Percentiles rank a stretch among this genome's conserved stretches.
Evolutionary conservation across 2,797 vertebrate species (phyloP).

Genomic region (Darevskia mixta): DNA sequence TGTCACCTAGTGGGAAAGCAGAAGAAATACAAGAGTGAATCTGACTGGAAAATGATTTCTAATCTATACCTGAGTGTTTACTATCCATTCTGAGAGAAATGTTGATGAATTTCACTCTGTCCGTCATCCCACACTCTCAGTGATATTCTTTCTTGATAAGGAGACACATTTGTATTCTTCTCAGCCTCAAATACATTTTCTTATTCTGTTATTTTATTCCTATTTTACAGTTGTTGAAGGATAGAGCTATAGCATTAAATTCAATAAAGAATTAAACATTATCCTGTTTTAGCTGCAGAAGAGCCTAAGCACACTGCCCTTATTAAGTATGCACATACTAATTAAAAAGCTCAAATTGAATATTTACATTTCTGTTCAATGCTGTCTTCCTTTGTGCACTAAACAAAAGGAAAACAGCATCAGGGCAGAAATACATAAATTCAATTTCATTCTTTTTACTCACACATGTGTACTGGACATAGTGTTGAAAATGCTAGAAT

Average conservation of each 20-base stretch:
- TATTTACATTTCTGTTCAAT: background rate
- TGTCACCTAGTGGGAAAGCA: slow-evolving; percentile 69
- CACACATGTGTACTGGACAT: background rate
- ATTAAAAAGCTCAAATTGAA: background rate
- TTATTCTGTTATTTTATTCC: background rate
- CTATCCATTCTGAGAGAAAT: background rate
- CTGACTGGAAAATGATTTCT: background rate
- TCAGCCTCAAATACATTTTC: background rate
- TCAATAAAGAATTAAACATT: background rate
- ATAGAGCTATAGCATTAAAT: background rate
- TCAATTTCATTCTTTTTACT: background rate
- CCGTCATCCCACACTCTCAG: background rate
- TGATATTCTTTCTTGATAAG: rapidly evolving
- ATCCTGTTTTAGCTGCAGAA: background rate
- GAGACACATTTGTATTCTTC: background rate
- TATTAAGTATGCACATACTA: background rate
- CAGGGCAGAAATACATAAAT: background rate
- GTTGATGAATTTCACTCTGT: background rate
- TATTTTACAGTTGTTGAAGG: slow-evolving; percentile 1
- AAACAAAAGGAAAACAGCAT: background rate
- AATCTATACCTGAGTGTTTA: background rate
- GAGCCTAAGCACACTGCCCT: background rate
- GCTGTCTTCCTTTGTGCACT: slow-evolving; percentile 8
- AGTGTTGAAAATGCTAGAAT: background rate
- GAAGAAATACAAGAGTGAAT: background rate